A percentile compares a stretch with the other conserved stretches of the same genome.
These are phyloP conservation scores for Pseudotriccus pelzelni DNA, from an alignment of 2,797 vertebrate species.

Conservation along the genomic window DNA sequence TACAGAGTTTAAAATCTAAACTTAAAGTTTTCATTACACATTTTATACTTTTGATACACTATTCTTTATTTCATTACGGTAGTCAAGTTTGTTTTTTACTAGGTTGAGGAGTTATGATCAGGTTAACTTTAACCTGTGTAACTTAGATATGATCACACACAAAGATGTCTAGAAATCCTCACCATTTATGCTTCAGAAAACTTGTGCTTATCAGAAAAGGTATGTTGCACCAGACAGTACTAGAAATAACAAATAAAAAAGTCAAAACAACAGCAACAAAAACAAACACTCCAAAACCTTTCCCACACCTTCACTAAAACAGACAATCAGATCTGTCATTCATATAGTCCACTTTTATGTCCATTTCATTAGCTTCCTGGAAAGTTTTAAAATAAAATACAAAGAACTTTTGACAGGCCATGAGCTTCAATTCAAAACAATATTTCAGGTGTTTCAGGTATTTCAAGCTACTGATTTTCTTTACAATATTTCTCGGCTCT, in stretches of 20 bases:
- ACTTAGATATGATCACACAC: background rate
- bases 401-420: background rate
- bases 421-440: background rate
- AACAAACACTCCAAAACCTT: fast-evolving
- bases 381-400: background rate
- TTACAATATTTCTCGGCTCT: background rate
- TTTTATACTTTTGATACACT: background rate
- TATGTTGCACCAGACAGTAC: background rate
- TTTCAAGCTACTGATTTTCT: background rate
- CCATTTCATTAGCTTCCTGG: background rate
- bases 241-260: background rate
- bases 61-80: background rate
- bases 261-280: background rate
- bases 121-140: background rate
- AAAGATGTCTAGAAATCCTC: background rate
- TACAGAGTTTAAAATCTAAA: background rate
- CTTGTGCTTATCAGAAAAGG: background rate
- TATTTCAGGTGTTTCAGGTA: background rate
- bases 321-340: background rate
- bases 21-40: background rate
- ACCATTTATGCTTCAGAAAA: background rate
- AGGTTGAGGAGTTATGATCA: background rate
- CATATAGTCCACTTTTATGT: background rate
- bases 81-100: background rate
- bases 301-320: background rate